Evolutionary conservation across 2,797 vertebrate genomes (phyloP).

Genomic region (Pagetopsis macropterus): DNA sequence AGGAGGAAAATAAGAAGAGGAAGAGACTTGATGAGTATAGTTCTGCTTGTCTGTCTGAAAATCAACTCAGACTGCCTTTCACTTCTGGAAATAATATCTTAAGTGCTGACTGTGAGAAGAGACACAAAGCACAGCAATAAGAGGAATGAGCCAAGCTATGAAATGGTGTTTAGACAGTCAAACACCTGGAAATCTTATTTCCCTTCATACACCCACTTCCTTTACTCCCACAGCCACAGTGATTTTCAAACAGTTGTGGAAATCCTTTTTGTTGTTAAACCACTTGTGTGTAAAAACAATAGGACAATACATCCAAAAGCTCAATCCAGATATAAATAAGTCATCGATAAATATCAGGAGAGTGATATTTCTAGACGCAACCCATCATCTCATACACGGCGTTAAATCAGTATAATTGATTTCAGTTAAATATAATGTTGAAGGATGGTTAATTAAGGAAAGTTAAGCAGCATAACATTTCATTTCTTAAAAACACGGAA

Average conservation of each 20-base stretch:
- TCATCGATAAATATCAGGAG: neutral
- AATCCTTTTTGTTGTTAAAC: neutral
- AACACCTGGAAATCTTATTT: conserved; percentile 24
- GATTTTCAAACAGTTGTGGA: neutral
- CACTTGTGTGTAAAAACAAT: neutral
- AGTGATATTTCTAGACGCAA: too few species aligned
- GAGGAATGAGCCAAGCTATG: neutral
- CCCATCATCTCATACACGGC: too few species aligned
- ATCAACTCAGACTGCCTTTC: conserved; percentile 19
- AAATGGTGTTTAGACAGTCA: conserved; percentile 28
- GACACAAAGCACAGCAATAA: conserved; percentile 17
- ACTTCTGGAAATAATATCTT: conserved; percentile 20
- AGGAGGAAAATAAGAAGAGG: conserved; percentile 15
- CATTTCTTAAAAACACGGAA: too few species aligned
- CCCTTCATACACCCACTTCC: conserved; percentile 14
- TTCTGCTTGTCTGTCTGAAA: conserved; percentile 22
- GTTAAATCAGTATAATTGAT: too few species aligned
- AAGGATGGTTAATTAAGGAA: too few species aligned
- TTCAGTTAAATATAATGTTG: too few species aligned
- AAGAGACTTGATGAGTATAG: conserved; percentile 35
- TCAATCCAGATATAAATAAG: neutral
- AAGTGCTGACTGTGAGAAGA: conserved; percentile 10
- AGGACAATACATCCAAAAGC: neutral
- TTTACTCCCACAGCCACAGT: conserved; percentile 4
- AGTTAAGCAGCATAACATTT: too few species aligned